Percentiles rank a stretch among this genome's conserved stretches.
phyloP scores from a whole-genome alignment of 2,113 vertebrate genomes.

The Pseudorhombus dupliciocellatus region DNA sequence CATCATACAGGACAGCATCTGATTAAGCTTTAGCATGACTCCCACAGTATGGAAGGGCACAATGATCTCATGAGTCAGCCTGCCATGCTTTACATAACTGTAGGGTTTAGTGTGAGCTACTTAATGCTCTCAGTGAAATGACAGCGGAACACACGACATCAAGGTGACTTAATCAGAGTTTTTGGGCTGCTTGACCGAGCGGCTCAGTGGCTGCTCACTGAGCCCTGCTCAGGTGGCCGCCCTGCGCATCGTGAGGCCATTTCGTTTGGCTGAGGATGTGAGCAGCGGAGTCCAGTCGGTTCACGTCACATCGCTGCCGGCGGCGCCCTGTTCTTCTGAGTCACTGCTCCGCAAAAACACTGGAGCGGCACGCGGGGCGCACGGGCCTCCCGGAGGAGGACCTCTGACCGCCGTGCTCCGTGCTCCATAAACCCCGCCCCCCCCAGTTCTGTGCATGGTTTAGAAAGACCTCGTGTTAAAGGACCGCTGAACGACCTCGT shows the following conservation, averaged over 20 bases:
- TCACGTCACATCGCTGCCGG: constrained; percentile 5
- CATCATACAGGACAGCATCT: neutral
- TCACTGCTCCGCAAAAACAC: constrained; percentile 18
- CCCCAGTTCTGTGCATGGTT: neutral
- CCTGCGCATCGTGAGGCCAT: constrained; percentile 4
- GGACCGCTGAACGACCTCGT: constrained; percentile 16
- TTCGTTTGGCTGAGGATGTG: constrained; percentile 34
- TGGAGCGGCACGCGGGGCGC: constrained; percentile 9
- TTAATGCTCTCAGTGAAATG: constrained; percentile 39
- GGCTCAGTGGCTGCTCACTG: constrained; percentile 26
- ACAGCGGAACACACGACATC: constrained; percentile 36
- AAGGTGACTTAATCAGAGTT: constrained; percentile 53
- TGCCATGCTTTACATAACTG: constrained; percentile 40
- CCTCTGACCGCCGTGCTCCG: constrained; percentile 8
- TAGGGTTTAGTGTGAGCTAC: constrained; percentile 31
- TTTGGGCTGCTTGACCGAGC: constrained; percentile 16
- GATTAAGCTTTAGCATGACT: constrained; percentile 17
- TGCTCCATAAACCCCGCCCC: neutral
- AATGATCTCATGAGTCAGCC: constrained; percentile 43
- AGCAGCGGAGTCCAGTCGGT: constrained; percentile 11
- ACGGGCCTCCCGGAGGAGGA: neutral
- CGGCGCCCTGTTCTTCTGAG: constrained; percentile 31
- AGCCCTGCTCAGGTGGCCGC: constrained; percentile 52
- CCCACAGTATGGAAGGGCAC: constrained; percentile 3
- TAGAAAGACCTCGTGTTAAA: constrained; percentile 4